These are phyloP conservation scores for Oeneis ivallda DNA, from an alignment of 2,888 invertebrate genomes.

Conservation along the genomic window DNA sequence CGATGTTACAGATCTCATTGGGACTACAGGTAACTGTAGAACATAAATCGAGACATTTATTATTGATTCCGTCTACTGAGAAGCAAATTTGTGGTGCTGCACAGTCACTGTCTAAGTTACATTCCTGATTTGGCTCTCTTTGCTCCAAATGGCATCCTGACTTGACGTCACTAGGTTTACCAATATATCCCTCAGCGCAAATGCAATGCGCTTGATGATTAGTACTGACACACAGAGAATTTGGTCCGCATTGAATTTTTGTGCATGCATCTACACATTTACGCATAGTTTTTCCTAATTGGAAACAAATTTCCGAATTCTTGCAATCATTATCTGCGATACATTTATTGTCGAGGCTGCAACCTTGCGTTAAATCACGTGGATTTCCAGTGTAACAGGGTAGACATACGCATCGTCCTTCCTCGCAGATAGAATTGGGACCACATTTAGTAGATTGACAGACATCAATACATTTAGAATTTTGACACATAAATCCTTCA, in stretches of 20 bases:
- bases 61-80: constrained; percentile 82
- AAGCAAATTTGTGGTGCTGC: constrained; percentile 86
- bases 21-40: constrained; percentile 90
- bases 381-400: constrained; percentile 90
- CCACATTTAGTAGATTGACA: constrained; percentile 90
- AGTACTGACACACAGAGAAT: constrained; percentile 91
- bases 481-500: constrained; percentile 87
- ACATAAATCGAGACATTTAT: constrained; percentile 90
- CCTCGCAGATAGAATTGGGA: constrained; percentile 90
- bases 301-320: constrained; percentile 93
- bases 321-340: constrained; percentile 91
- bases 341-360: constrained; percentile 88
- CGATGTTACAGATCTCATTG: constrained; percentile 89
- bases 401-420: constrained; percentile 90
- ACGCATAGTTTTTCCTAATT: constrained; percentile 87
- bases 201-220: constrained; percentile 93
- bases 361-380: constrained; percentile 85
- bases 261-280: constrained; percentile 94
- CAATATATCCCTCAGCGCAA: constrained; percentile 90
- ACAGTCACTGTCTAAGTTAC: constrained; percentile 87
- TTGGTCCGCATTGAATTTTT: constrained; percentile 94
- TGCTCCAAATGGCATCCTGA: constrained; percentile 89
- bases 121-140: constrained; percentile 82
- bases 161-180: constrained; percentile 90
- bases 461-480: constrained; percentile 87